Percentiles rank a stretch among this genome's conserved stretches.
phyloP scores from a whole-genome alignment of 2,797 vertebrate genomes.

The Mus minutoides region DNA sequence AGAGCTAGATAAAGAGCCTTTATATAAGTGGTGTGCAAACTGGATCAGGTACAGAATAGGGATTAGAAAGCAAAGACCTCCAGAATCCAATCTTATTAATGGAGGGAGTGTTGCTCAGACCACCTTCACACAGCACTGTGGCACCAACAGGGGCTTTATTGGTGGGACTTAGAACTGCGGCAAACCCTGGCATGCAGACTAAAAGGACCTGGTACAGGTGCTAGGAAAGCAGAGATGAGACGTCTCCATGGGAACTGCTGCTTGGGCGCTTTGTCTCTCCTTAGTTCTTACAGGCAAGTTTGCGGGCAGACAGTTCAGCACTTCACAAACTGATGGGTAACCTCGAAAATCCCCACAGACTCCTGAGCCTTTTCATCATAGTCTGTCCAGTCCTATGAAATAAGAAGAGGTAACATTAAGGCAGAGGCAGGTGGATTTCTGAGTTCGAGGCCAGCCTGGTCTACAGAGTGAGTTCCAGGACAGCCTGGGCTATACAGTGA shows the following conservation, averaged over 20 bases:
- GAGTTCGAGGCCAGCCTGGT: too few species aligned
- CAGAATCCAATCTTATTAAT: background rate
- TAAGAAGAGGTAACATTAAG: too few species aligned
- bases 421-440: too few species aligned
- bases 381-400: conserved; percentile 96
- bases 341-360: conserved; percentile 98
- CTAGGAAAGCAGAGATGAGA: background rate
- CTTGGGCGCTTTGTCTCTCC: background rate
- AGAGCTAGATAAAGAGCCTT: background rate
- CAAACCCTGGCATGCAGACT: background rate
- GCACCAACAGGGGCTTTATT: conserved; percentile 52
- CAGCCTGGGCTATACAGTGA: too few species aligned
- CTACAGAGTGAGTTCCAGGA: too few species aligned
- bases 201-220: background rate
- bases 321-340: conserved; percentile 96
- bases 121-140: background rate
- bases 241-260: background rate
- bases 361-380: conserved; percentile 96
- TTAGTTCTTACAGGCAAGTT: background rate
- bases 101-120: background rate
- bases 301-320: conserved; percentile 86
- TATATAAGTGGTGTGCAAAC: background rate
- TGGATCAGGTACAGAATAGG: background rate
- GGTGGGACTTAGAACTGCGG: background rate
- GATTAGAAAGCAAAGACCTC: conserved; percentile 1